Conservation (phyloP, 2,113 vertebrate genomes). For the Eublepharis macularius region DNA sequence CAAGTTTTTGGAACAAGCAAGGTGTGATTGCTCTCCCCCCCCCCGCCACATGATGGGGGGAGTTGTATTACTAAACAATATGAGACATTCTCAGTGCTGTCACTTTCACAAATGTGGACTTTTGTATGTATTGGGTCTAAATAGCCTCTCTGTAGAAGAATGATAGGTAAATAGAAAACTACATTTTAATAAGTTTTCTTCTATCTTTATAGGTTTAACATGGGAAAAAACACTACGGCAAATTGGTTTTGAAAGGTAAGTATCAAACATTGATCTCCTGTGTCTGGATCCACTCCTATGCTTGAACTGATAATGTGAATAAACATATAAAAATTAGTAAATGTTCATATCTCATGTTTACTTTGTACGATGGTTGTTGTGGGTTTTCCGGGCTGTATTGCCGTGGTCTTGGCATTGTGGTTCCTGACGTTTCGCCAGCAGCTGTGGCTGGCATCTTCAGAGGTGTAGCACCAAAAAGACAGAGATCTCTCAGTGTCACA, state of each 20-base stretch:
- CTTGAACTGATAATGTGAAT: not conserved
- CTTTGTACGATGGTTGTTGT: too few relatives aligned
- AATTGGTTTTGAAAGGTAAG: slow-evolving; percentile 98
- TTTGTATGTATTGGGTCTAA: not conserved
- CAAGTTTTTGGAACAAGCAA: slow-evolving; percentile 16
- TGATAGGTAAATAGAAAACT: not conserved
- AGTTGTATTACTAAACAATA: not conserved
- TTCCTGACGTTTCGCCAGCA: too few relatives aligned
- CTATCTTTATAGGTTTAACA: slow-evolving; percentile 80
- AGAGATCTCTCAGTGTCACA: too few relatives aligned
- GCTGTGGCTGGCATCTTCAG: too few relatives aligned
- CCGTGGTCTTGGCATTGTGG: too few relatives aligned
- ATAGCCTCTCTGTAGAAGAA: not conserved
- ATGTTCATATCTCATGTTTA: slow-evolving; percentile 12
- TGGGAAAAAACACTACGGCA: slow-evolving; percentile 96
- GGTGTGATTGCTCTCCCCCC: not conserved
- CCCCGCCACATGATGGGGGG: too few relatives aligned
- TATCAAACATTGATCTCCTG: slow-evolving; percentile 14
- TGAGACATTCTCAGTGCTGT: not conserved
- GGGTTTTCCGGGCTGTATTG: too few relatives aligned
- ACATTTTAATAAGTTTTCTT: slow-evolving; percentile 39
- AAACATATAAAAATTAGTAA: not conserved
- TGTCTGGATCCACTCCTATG: slow-evolving; percentile 4
- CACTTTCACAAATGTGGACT: not conserved
- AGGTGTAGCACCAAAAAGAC: too few relatives aligned